Conservation (phyloP, 2,888 invertebrate species). For the Ormia ochracea region DNA sequence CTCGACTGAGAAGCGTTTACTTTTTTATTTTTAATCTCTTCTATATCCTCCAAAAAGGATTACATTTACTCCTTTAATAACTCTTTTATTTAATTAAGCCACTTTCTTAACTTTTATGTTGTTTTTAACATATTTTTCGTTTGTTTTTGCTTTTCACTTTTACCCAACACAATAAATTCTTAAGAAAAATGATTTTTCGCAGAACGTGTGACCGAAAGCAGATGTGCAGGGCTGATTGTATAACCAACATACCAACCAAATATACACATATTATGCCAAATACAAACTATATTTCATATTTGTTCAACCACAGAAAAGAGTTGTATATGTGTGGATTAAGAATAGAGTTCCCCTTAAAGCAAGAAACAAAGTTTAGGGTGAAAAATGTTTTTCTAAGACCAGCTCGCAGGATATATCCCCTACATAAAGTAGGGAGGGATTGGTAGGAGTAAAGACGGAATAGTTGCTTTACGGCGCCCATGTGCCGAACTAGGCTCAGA, state of each 20-base stretch:
- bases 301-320: not conserved
- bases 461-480: too few relatives aligned
- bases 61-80: conserved; percentile 21
- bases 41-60: not conserved
- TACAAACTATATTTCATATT: not conserved
- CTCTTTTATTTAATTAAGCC: conserved; percentile 42
- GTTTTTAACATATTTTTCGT: not conserved
- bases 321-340: too few relatives aligned
- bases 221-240: conserved; percentile 22
- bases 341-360: too few relatives aligned
- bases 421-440: too few relatives aligned
- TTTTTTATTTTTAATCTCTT: not conserved
- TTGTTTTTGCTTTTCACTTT: not conserved
- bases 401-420: too few relatives aligned
- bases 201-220: conserved; percentile 53
- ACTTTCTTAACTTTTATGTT: conserved; percentile 39
- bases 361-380: too few relatives aligned
- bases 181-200: conserved; percentile 48
- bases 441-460: too few relatives aligned
- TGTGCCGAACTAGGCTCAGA: too few relatives aligned
- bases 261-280: conserved; percentile 17
- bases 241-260: conserved; percentile 28
- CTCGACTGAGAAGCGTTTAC: too few relatives aligned
- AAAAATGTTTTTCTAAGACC: too few relatives aligned
- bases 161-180: conserved; percentile 16